These are phyloP conservation scores for Callopanchax toddi DNA, from an alignment of 2,113 vertebrate species.

Conservation along the genomic window DNA sequence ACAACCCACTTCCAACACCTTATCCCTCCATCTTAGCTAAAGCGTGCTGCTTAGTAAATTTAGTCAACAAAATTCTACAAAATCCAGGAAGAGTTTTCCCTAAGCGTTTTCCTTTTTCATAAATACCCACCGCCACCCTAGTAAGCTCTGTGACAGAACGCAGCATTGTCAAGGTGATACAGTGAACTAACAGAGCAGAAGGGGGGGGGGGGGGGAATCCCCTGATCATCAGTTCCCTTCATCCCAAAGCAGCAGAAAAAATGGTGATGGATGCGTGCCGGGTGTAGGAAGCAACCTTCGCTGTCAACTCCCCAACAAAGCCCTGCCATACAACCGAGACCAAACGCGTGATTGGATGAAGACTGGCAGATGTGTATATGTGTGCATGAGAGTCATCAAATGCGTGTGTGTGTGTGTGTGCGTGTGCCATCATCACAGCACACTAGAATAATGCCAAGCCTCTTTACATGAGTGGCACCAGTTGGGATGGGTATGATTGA, in stretches of 20 bases:
- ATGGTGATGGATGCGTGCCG: conserved; percentile 49
- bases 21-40: conserved; percentile 11
- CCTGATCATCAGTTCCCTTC: conserved; percentile 71
- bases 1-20: conserved; percentile 18
- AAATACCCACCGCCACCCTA: conserved; percentile 5
- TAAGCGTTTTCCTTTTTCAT: background rate
- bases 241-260: conserved; percentile 55
- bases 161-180: conserved; percentile 68
- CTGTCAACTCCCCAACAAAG: conserved; percentile 64
- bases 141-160: conserved; percentile 34
- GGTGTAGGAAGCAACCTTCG: conserved; percentile 62
- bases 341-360: conserved; percentile 53
- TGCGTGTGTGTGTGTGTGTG: too few species aligned
- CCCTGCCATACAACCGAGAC: conserved; percentile 43
- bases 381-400: too few species aligned
- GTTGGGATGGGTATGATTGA: conserved; percentile 49
- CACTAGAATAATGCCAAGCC: conserved; percentile 44
- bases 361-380: conserved; percentile 57
- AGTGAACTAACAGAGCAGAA: conserved; percentile 42
- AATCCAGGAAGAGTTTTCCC: conserved; percentile 5
- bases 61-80: conserved; percentile 17
- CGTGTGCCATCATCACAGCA: conserved; percentile 26
- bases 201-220: conserved; percentile 48
- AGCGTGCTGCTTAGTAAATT: background rate
- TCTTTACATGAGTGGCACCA: conserved; percentile 24